Conservation (phyloP, 1,140 invertebrate genomes). For the Thaumatotibia leucotreta region DNA sequence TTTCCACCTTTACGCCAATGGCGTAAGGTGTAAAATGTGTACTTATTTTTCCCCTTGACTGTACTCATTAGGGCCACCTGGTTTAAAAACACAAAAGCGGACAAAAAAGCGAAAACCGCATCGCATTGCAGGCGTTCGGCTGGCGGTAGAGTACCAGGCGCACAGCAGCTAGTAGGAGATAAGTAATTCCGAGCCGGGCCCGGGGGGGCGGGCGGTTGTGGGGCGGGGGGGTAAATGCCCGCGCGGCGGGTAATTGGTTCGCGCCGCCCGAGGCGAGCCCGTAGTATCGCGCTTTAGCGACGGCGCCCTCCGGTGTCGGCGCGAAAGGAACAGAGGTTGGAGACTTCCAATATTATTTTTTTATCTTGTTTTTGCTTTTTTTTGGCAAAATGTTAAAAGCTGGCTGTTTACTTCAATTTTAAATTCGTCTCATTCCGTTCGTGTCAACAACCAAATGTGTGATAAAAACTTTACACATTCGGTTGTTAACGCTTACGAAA, state of each 20-base stretch:
- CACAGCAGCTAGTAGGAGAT: slow-evolving; percentile 51
- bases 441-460: too few relatives aligned
- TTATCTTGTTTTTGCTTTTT: slow-evolving; percentile 20
- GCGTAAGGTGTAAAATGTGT: too few relatives aligned
- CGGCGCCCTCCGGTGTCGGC: slow-evolving; percentile 70
- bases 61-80: slow-evolving; percentile 12
- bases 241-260: slow-evolving; percentile 73
- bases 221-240: slow-evolving; percentile 57
- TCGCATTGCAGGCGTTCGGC: slow-evolving; percentile 64
- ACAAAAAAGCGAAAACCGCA: slow-evolving; percentile 42
- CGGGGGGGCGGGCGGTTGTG: slow-evolving; percentile 22
- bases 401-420: too few relatives aligned
- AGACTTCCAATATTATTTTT: slow-evolving; percentile 33
- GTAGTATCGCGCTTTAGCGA: slow-evolving; percentile 79
- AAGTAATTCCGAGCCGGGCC: slow-evolving; percentile 37
- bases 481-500: too few relatives aligned
- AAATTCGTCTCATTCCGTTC: too few relatives aligned
- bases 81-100: not conserved
- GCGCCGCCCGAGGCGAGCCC: slow-evolving; percentile 75
- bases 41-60: too few relatives aligned
- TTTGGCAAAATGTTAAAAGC: slow-evolving; percentile 13
- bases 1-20: not conserved
- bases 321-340: slow-evolving; percentile 29
- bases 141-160: slow-evolving; percentile 55
- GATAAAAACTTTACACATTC: too few relatives aligned